Evolutionary conservation across 2,113 vertebrate species (phyloP).

Genomic region (Gymnarchus niloticus): DNA sequence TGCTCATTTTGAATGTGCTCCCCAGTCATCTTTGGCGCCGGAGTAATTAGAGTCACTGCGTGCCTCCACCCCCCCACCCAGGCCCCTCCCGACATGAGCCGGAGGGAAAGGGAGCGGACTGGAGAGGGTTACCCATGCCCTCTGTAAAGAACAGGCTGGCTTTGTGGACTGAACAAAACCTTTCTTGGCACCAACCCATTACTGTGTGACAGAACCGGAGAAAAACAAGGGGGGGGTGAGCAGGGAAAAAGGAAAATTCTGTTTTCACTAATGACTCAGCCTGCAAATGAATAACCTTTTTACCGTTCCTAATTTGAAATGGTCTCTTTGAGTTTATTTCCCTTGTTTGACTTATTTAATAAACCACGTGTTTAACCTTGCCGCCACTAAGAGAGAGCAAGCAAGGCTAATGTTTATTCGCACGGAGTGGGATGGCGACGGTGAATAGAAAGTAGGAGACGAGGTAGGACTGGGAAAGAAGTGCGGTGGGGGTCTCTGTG

Average conservation of each 20-base stretch:
- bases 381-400: neutral
- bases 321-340: constrained; percentile 11
- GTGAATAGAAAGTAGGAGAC: too few relatives aligned
- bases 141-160: constrained; percentile 19
- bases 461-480: too few relatives aligned
- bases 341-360: constrained; percentile 21
- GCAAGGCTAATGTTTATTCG: neutral
- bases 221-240: neutral
- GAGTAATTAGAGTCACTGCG: constrained; percentile 38
- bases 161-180: constrained; percentile 15
- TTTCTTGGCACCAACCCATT: constrained; percentile 4
- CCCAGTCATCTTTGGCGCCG: constrained; percentile 33
- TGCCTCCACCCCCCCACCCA: neutral
- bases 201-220: neutral
- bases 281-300: neutral
- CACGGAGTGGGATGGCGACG: neutral
- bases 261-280: neutral
- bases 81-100: neutral
- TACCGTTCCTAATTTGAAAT: constrained; percentile 6
- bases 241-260: neutral
- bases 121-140: neutral
- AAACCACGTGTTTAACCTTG: constrained; percentile 18
- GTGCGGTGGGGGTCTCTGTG: too few relatives aligned
- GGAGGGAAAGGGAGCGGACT: neutral
- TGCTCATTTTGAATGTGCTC: constrained; percentile 25